phyloP scores from a whole-genome alignment of 1,140 invertebrate species.

The Penaeus vannamei region DNA sequence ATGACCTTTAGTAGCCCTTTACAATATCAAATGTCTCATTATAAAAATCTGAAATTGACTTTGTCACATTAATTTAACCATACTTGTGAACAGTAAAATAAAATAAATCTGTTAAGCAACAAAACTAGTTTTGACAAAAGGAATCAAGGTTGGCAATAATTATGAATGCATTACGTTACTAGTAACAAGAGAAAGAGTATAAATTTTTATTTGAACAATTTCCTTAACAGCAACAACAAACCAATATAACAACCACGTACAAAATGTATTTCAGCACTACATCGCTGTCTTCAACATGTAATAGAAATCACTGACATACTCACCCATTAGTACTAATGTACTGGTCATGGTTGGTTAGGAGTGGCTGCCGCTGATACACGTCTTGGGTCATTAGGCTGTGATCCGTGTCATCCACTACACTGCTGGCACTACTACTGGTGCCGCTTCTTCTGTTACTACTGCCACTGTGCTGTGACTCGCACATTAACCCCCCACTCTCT shows the following conservation, averaged over 20 bases:
- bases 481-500: constrained; percentile 44
- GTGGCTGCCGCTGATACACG: constrained; percentile 63
- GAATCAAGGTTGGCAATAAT: not conserved
- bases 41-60: no score
- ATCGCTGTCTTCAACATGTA: not conserved
- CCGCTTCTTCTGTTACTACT: constrained; percentile 55
- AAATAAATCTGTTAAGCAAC: no score
- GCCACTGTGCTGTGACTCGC: constrained; percentile 30
- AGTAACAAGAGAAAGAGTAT: not conserved
- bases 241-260: not conserved
- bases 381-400: constrained; percentile 62
- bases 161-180: no score
- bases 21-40: no score
- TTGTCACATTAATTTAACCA: no score
- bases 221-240: not conserved
- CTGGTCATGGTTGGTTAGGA: constrained; percentile 50
- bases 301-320: not conserved
- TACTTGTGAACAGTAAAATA: no score
- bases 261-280: not conserved
- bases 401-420: constrained; percentile 56
- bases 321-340: constrained; percentile 59
- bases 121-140: constrained; percentile 38
- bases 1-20: no score
- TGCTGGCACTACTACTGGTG: constrained; percentile 58
- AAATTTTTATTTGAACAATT: not conserved